Percentiles rank a stretch among this genome's conserved stretches.
phyloP scores from a whole-genome alignment of 1,140 invertebrate species.

The Ips nitidus region DNA sequence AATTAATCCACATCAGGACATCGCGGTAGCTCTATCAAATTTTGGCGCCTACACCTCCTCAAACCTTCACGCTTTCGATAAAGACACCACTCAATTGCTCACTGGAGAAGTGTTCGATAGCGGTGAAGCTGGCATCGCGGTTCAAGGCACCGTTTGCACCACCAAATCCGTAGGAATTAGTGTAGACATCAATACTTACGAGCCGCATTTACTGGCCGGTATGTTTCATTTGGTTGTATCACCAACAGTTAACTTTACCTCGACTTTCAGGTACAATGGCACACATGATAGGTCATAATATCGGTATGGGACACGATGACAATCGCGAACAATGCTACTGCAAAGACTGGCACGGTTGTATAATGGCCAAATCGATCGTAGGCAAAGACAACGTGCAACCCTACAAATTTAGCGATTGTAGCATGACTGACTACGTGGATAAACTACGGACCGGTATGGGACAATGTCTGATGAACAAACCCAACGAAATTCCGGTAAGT shows the following conservation, averaged over 20 bases:
- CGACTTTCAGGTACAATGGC: conserved; percentile 37
- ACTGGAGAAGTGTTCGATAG: conserved; percentile 82
- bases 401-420: conserved; percentile 91
- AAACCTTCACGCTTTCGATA: conserved; percentile 78
- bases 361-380: conserved; percentile 91
- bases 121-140: conserved; percentile 87
- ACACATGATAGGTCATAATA: conserved; percentile 72
- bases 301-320: conserved; percentile 93
- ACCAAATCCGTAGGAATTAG: conserved; percentile 88
- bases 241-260: neutral
- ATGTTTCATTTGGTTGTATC: conserved; percentile 45
- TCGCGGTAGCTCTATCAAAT: conserved; percentile 79
- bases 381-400: conserved; percentile 89
- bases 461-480: conserved; percentile 87
- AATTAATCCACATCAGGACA: conserved; percentile 81
- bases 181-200: conserved; percentile 88
- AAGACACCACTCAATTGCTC: conserved; percentile 88
- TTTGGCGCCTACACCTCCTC: conserved; percentile 87
- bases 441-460: conserved; percentile 76
- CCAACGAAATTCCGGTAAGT: conserved; percentile 83
- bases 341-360: conserved; percentile 92
- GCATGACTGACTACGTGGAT: conserved; percentile 81
- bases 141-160: conserved; percentile 88
- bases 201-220: conserved; percentile 89
- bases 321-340: conserved; percentile 84